These are phyloP conservation scores for Sarcophaga rosellei DNA, from an alignment of 2,888 invertebrate genomes.

Conservation along the genomic window DNA sequence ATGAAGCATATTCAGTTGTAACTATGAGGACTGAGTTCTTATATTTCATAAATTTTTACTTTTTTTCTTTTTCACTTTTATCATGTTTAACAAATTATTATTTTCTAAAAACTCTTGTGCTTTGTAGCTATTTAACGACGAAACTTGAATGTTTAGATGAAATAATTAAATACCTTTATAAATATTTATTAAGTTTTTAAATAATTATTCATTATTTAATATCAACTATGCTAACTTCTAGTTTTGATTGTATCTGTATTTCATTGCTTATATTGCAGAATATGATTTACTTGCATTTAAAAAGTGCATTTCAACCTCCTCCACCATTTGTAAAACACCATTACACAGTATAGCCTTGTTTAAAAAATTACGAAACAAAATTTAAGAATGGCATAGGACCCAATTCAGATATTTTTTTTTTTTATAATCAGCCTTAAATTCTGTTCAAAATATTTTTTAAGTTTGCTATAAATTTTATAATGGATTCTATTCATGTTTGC, in stretches of 20 bases:
- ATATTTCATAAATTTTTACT: slow-evolving; percentile 10
- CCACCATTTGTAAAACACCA: background rate
- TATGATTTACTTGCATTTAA: background rate
- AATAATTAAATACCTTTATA: background rate
- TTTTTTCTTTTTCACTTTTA: slow-evolving; percentile 22
- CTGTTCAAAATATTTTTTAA: background rate
- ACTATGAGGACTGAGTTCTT: background rate
- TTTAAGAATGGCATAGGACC: background rate
- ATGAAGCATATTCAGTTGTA: slow-evolving; percentile 62
- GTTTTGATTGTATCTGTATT: slow-evolving; percentile 69
- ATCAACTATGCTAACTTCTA: slow-evolving; percentile 29
- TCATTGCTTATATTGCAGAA: slow-evolving; percentile 57
- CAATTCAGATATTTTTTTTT: background rate
- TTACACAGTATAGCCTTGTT: background rate
- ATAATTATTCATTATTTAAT: slow-evolving; percentile 31
- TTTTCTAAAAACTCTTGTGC: slow-evolving; percentile 33
- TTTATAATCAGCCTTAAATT: background rate
- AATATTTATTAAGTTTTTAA: background rate
- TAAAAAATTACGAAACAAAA: background rate
- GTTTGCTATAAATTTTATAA: background rate
- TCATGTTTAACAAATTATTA: slow-evolving; percentile 1
- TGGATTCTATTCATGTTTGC: too few relatives aligned
- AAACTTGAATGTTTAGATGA: background rate
- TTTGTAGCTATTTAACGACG: slow-evolving; percentile 1
- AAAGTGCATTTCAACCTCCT: background rate